Conservation (phyloP, 2,888 invertebrate genomes). For the Cheilosia scutellata region DNA sequence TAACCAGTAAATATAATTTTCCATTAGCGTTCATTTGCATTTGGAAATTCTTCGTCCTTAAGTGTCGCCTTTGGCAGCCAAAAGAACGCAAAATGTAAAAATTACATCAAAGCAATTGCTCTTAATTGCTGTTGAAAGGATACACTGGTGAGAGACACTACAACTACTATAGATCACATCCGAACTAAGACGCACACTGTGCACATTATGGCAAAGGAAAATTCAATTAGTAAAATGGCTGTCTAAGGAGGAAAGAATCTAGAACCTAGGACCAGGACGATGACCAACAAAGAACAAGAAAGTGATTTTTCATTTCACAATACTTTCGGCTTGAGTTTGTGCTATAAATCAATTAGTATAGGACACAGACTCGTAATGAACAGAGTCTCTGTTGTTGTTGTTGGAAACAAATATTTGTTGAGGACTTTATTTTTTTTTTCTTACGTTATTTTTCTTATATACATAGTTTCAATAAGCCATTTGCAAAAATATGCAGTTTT, state of each 20-base stretch:
- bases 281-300: background rate
- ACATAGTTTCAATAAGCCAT: too few relatives aligned
- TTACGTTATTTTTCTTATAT: too few relatives aligned
- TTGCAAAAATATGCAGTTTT: too few relatives aligned
- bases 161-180: background rate
- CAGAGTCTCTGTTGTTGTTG: too few relatives aligned
- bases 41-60: background rate
- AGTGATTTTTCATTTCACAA: background rate
- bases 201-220: slow-evolving; percentile 33
- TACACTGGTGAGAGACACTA: slow-evolving; percentile 6
- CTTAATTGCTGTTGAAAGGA: slow-evolving; percentile 23
- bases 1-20: background rate
- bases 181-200: background rate
- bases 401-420: too few relatives aligned
- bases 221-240: slow-evolving; percentile 43
- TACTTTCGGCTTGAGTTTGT: background rate
- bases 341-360: slow-evolving; percentile 26
- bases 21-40: slow-evolving; percentile 19
- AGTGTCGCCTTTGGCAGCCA: background rate
- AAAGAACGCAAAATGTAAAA: slow-evolving; percentile 1
- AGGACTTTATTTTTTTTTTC: too few relatives aligned
- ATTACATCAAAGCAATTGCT: slow-evolving; percentile 26
- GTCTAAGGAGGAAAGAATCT: slow-evolving; percentile 8
- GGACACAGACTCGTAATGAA: background rate
- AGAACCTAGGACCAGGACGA: background rate